These are phyloP conservation scores for Menidia menidia DNA, from an alignment of 2,797 vertebrate genomes.

Conservation along the genomic window DNA sequence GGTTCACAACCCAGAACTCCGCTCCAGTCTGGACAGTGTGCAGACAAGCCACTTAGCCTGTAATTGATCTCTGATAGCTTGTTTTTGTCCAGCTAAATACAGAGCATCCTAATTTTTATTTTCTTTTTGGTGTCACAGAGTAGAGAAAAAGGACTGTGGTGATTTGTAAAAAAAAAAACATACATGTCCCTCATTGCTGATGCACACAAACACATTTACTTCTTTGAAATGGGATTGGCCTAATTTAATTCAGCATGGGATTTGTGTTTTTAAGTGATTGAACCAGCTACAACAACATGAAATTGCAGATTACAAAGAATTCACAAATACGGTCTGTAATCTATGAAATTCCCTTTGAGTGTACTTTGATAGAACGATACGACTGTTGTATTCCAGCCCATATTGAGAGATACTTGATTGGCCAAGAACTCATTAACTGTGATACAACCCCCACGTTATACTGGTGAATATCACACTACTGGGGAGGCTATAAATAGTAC, in stretches of 20 bases:
- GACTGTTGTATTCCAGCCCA: conserved; percentile 27
- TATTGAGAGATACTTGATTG: conserved; percentile 27
- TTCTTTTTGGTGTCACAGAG: conserved; percentile 78
- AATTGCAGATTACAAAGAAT: conserved; percentile 63
- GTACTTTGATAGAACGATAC: conserved; percentile 46
- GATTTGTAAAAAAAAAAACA: conserved; percentile 13
- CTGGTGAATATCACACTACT: conserved; percentile 55
- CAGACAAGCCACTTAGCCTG: conserved; percentile 9
- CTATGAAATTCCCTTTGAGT: conserved; percentile 59
- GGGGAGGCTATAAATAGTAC: conserved; percentile 69
- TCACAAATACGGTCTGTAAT: conserved; percentile 67
- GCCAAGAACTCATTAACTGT: conserved; percentile 34
- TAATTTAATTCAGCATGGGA: conserved; percentile 42
- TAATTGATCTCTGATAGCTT: conserved; percentile 57
- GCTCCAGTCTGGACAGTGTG: conserved; percentile 11
- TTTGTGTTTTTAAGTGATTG: conserved; percentile 42
- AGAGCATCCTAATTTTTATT: conserved; percentile 32
- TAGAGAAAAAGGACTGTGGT: conserved; percentile 35
- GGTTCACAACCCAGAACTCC: conserved; percentile 23
- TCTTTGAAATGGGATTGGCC: conserved; percentile 44
- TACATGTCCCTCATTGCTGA: conserved; percentile 39
- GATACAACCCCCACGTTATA: conserved; percentile 44
- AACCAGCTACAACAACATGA: conserved; percentile 72
- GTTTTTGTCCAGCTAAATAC: conserved; percentile 46
- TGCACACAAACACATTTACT: conserved; percentile 38